Evolutionary conservation across 2,797 vertebrate species (phyloP).

Genomic region (Novumbra hubbsi): DNA sequence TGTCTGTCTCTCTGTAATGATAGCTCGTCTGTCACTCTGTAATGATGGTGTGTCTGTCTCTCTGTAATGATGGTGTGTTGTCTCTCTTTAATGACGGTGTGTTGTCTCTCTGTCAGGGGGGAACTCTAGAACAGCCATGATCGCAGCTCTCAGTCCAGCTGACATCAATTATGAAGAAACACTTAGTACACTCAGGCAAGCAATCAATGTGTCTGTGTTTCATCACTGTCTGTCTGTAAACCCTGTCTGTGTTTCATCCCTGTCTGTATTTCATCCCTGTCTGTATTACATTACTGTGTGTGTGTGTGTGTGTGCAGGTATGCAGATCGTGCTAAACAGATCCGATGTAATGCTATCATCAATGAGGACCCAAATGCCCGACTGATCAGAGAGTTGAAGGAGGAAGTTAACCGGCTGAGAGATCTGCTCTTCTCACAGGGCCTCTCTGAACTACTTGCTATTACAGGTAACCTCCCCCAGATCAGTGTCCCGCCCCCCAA

Average conservation of each 20-base stretch:
- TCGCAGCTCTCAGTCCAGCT: conserved; percentile 88
- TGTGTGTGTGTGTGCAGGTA: conserved; percentile 70
- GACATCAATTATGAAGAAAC: conserved; percentile 93
- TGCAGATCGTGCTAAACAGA: conserved; percentile 89
- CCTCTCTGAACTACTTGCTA: conserved; percentile 40
- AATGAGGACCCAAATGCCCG: conserved; percentile 91
- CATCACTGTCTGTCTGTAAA: neutral
- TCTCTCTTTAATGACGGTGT: conserved; percentile 13
- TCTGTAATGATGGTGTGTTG: conserved; percentile 2
- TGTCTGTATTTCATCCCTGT: neutral
- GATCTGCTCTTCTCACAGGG: conserved; percentile 83
- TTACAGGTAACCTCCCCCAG: neutral
- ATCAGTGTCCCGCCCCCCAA: conserved; percentile 18
- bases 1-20: neutral
- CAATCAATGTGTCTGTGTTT: neutral
- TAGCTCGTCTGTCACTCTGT: conserved; percentile 12
- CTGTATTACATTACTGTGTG: conserved; percentile 7
- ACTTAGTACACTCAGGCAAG: conserved; percentile 85
- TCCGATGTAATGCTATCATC: conserved; percentile 87
- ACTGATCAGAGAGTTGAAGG: conserved; percentile 86
- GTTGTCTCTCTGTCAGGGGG: conserved; percentile 70
- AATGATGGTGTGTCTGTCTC: neutral
- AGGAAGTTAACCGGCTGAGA: conserved; percentile 83
- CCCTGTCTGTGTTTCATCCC: neutral
- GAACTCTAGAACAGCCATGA: conserved; percentile 92